These are phyloP conservation scores for Drosophila rellima DNA, from an alignment of 2,888 invertebrate species.

Conservation along the genomic window DNA sequence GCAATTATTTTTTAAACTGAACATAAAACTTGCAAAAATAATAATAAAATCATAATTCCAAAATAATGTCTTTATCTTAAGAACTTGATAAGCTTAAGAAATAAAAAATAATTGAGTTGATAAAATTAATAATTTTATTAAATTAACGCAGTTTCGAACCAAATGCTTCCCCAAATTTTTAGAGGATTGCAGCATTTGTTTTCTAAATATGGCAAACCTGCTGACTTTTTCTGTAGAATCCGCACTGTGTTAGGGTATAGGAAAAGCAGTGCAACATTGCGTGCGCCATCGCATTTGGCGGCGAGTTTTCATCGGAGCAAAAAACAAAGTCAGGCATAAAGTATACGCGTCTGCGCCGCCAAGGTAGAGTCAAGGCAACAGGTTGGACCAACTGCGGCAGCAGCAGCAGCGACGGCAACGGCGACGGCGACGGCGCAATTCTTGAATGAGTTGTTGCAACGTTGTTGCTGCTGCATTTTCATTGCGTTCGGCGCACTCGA, in stretches of 20 bases:
- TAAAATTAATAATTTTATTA: neutral
- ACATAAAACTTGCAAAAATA: neutral
- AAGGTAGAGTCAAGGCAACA: slow-evolving; percentile 74
- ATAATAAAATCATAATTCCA: neutral
- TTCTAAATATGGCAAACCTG: neutral
- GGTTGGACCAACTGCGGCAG: slow-evolving; percentile 29
- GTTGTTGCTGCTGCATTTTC: slow-evolving; percentile 45
- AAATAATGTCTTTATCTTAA: neutral
- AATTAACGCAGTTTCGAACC: neutral
- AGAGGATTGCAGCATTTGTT: neutral
- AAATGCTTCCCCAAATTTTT: neutral
- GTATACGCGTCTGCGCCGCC: slow-evolving; percentile 29
- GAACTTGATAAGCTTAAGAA: too few relatives aligned
- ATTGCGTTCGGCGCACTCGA: slow-evolving; percentile 55
- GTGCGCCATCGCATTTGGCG: slow-evolving; percentile 51
- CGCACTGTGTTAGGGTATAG: slow-evolving; percentile 8
- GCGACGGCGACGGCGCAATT: slow-evolving; percentile 34
- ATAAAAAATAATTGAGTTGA: neutral
- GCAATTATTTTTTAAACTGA: too few relatives aligned
- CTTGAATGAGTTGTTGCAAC: slow-evolving; percentile 44
- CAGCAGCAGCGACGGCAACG: slow-evolving; percentile 1
- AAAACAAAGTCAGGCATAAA: slow-evolving; percentile 30
- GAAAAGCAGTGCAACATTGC: slow-evolving; percentile 69
- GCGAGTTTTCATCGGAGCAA: slow-evolving; percentile 34
- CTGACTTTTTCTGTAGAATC: slow-evolving; percentile 12